phyloP scores from a whole-genome alignment of 2,888 invertebrate genomes.

The Scaptomyza flava region DNA sequence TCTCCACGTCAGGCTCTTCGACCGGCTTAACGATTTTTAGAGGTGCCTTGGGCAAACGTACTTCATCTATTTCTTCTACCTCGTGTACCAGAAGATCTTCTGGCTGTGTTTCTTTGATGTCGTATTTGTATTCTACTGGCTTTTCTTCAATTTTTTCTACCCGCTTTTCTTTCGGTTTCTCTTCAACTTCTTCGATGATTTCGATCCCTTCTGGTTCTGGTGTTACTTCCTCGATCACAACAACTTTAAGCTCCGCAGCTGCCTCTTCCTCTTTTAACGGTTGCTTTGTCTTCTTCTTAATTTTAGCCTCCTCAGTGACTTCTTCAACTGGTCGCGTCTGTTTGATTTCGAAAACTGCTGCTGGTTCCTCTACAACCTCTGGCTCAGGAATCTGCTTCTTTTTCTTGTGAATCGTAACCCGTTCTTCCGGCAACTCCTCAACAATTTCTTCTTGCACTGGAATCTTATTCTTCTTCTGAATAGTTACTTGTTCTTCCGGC shows the following conservation, averaged over 20 bases:
- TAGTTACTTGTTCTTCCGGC: conserved; percentile 54
- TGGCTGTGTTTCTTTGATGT: conserved; percentile 64
- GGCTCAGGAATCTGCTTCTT: conserved; percentile 56
- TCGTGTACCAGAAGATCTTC: conserved; percentile 75
- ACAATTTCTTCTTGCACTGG: conserved; percentile 40
- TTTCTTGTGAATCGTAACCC: conserved; percentile 57
- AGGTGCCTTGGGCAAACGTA: conserved; percentile 69
- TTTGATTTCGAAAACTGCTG: conserved; percentile 74
- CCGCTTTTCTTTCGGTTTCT: conserved; percentile 25
- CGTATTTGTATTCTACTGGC: conserved; percentile 61
- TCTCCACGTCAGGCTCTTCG: conserved; percentile 76
- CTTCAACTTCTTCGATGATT: conserved; percentile 74
- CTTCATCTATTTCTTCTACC: conserved; percentile 56
- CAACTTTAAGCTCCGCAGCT: conserved; percentile 78
- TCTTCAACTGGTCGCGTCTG: conserved; percentile 72
- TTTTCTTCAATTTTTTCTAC: conserved; percentile 49
- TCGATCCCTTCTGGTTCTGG: conserved; percentile 67
- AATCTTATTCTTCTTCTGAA: conserved; percentile 59
- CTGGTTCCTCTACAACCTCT: conserved; percentile 78
- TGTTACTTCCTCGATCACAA: conserved; percentile 74
- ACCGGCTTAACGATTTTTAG: conserved; percentile 50
- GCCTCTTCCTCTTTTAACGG: conserved; percentile 69
- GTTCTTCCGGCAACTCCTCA: conserved; percentile 52
- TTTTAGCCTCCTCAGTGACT: conserved; percentile 74
- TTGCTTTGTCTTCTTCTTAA: conserved; percentile 77